These are phyloP conservation scores for Samia ricini DNA, from an alignment of 1,140 invertebrate species.

Conservation along the genomic window DNA sequence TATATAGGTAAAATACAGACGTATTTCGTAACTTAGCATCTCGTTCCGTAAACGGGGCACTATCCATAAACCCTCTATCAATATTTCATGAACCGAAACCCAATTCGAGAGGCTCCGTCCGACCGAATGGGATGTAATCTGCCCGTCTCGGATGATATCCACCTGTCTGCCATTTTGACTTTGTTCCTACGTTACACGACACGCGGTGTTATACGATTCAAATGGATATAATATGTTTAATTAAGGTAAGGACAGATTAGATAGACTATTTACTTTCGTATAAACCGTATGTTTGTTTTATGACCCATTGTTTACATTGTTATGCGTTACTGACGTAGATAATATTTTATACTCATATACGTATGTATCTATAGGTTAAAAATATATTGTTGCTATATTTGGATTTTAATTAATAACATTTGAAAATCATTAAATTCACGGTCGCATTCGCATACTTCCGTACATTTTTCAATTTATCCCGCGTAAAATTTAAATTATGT, in stretches of 20 bases:
- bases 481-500: no score
- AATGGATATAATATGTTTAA: background rate
- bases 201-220: background rate
- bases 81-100: conserved; percentile 1
- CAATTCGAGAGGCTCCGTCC: background rate
- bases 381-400: no score
- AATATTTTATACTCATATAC: no score
- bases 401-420: no score
- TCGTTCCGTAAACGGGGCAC: background rate
- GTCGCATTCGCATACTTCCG: no score
- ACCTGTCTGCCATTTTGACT: background rate
- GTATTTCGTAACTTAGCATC: background rate
- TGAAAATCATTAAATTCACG: no score
- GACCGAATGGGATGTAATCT: background rate
- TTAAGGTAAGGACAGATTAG: background rate
- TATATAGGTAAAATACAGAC: background rate
- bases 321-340: background rate
- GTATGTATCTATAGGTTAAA: no score
- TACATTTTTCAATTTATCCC: no score
- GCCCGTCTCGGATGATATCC: background rate
- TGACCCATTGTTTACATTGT: background rate
- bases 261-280: background rate
- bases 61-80: background rate
- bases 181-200: background rate
- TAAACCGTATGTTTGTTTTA: background rate